A percentile compares a stretch with the other conserved stretches of the same genome.
phyloP scores from a whole-genome alignment of 2,797 vertebrate species.

The Peromyscus aztecus region DNA sequence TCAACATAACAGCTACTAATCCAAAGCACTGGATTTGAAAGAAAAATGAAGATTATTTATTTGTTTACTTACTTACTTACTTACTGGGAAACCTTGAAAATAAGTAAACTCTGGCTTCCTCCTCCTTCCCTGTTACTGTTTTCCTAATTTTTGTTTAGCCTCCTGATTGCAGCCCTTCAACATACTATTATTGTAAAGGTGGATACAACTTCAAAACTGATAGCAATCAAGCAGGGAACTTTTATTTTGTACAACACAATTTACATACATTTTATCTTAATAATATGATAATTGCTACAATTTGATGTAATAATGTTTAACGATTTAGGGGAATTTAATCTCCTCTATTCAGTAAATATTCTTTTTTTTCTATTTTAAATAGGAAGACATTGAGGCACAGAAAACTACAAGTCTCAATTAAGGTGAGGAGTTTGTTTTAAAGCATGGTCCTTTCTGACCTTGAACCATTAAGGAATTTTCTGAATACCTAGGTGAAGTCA shows the following conservation, averaged over 20 bases:
- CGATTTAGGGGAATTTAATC: not conserved
- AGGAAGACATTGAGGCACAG: not conserved
- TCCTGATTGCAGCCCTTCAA: not conserved
- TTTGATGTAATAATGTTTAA: not conserved
- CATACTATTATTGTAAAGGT: not conserved
- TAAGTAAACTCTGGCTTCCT: not conserved
- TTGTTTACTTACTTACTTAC: not conserved
- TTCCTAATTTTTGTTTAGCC: not conserved
- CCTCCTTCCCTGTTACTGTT: not conserved
- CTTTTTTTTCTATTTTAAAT: not conserved
- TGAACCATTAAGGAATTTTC: not conserved
- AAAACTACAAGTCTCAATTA: not conserved
- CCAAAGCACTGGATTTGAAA: slow-evolving; percentile 9
- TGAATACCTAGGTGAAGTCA: not conserved
- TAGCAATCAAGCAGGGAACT: not conserved
- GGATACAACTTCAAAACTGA: not conserved
- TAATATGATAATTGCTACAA: not conserved
- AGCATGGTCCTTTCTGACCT: not conserved
- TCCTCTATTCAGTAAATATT: not conserved
- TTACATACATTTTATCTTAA: slow-evolving; percentile 1
- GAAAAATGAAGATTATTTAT: slow-evolving; percentile 18
- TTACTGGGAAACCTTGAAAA: not conserved
- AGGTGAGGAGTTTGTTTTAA: not conserved
- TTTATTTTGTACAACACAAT: not conserved
- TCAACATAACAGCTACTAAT: not conserved